A percentile compares a stretch with the other conserved stretches of the same genome.
phyloP scores from a whole-genome alignment of 2,113 vertebrate species.

The Blennius ocellaris region DNA sequence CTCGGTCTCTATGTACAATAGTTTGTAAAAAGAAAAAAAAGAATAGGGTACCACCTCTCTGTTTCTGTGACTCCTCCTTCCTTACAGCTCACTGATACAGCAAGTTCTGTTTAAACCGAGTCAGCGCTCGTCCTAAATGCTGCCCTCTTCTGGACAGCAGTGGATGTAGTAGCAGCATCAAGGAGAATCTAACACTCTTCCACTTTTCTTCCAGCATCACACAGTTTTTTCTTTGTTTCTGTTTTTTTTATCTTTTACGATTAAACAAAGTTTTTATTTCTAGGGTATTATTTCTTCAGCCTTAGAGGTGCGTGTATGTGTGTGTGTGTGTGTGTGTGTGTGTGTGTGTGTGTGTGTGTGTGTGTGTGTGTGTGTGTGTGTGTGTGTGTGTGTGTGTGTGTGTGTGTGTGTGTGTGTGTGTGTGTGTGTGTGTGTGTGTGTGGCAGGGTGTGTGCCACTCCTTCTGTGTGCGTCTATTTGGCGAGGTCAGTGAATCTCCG shows the following conservation, averaged over 20 bases:
- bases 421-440: slow-evolving; percentile 55
- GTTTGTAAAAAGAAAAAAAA: slow-evolving; percentile 43
- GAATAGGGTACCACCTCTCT: slow-evolving; percentile 31
- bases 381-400: slow-evolving; percentile 32
- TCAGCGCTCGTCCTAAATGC: slow-evolving; percentile 41
- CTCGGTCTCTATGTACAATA: slow-evolving; percentile 72
- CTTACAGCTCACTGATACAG: slow-evolving; percentile 54
- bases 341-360: slow-evolving; percentile 60
- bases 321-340: slow-evolving; percentile 48
- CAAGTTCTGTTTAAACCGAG: slow-evolving; percentile 53
- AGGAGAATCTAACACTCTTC: slow-evolving; percentile 61
- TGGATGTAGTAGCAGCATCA: slow-evolving; percentile 73
- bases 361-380: slow-evolving; percentile 25
- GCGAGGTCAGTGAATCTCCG: slow-evolving; percentile 60
- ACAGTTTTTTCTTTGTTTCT: background rate
- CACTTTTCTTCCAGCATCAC: slow-evolving; percentile 56
- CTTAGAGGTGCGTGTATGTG: slow-evolving; percentile 47
- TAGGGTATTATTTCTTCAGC: slow-evolving; percentile 53
- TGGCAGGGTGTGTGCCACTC: slow-evolving; percentile 11
- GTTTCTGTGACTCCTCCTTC: slow-evolving; percentile 19
- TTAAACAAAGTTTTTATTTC: slow-evolving; percentile 38
- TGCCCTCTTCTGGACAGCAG: slow-evolving; percentile 69
- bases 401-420: slow-evolving; percentile 32
- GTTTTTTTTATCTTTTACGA: slow-evolving; percentile 20
- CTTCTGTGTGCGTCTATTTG: slow-evolving; percentile 56